Conservation (phyloP, 1,140 invertebrate genomes). For the Sarcophaga peregrina region DNA sequence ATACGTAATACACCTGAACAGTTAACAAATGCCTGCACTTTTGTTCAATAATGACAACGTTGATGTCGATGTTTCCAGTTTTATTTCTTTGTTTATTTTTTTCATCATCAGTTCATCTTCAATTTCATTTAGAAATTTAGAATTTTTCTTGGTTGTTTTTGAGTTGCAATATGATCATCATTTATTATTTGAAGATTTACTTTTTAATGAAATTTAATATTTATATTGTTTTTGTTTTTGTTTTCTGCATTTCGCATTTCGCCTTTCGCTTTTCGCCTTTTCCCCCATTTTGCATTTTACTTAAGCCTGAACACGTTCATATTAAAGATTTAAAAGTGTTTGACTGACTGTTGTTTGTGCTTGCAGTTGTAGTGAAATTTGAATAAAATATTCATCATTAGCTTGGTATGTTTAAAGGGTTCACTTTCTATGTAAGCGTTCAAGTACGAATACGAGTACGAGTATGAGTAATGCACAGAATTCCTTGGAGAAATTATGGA, state of each 20-base stretch:
- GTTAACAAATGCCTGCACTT: conserved; percentile 6
- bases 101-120: not conserved
- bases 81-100: not conserved
- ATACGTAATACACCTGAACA: not conserved
- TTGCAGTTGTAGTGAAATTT: not conserved
- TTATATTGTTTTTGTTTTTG: not conserved
- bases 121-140: too few species aligned
- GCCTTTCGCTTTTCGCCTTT: not conserved
- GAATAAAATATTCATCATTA: conserved; percentile 8
- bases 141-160: not conserved
- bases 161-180: not conserved
- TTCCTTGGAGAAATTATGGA: conserved; percentile 20
- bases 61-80: not conserved
- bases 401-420: conserved; percentile 9
- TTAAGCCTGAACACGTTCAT: not conserved
- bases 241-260: too few species aligned
- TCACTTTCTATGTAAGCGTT: not conserved
- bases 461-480: not conserved
- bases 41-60: not conserved
- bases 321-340: not conserved
- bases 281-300: not conserved
- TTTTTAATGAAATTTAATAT: conserved; percentile 15
- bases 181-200: not conserved
- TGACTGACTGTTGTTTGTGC: not conserved
- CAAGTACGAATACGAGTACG: too few species aligned